Base-by-base conservation (phyloP, 2,888 invertebrate species). In the Pseudeuparius sepicola region DNA sequence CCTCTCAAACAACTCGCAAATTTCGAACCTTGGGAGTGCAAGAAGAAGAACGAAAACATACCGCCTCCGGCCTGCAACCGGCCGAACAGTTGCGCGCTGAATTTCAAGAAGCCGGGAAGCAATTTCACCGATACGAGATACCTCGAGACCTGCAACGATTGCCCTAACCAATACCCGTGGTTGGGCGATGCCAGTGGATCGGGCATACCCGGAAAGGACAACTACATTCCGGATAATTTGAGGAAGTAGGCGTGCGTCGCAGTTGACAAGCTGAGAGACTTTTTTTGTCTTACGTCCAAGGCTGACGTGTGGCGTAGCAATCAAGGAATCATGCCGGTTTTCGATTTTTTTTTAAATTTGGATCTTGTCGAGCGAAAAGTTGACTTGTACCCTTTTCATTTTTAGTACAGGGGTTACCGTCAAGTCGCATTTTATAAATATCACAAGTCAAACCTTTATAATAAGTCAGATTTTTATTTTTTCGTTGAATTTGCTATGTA, bases 91-190 rank as follows among this genome's bases (percentile, higher is more conserved):
- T 92, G 90, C 55, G 86, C 86, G 1, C 65, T 90, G 18, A 67
- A 77, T 40, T 87, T 87, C 61, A 86, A 79, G 54, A 73, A 74
- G 11, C 73, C 81, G 13, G 82, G 79, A 41, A 68, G 71, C 12
- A 87, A 87, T 60, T 69, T 84, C 54, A 79, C 84, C 2, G 78
- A 84, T 42, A 84, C 83, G 4, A 75, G 89, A 54, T 89, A 90
- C 55, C 74, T 90, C 75, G 84, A 86, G 55, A 86, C 89, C 11
- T 90, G 89, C 59, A 70, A 67, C 39, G 85, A 87, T 41, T 90
- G 89, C 55, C 89, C 89, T 10, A 80, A 80, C 43, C 71, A 75
- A 60, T 80, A 84, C 63, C 90, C 90, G 2, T 90, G 90, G 90
- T 60, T 89, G 43, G 87, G 87, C 14, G 88, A 89, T 61, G 78